These are phyloP conservation scores for Poeciliopsis prolifica DNA, from an alignment of 2,113 vertebrate species.

Conservation along the genomic window DNA sequence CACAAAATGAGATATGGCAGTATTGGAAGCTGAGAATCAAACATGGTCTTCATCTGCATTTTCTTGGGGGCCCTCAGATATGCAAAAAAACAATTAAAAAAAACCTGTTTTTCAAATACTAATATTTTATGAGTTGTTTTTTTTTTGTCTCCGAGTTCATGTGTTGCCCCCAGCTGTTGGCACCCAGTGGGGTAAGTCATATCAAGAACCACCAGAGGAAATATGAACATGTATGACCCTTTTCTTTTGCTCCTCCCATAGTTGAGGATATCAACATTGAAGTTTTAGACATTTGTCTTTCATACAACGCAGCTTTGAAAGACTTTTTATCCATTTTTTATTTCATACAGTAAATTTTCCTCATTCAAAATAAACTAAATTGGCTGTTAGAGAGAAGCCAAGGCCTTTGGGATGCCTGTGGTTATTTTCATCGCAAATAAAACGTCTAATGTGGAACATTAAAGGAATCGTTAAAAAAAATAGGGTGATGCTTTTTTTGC, in stretches of 20 bases:
- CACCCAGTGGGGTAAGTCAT: not conserved
- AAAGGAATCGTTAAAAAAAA: conserved; percentile 15
- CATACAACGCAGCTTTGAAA: conserved; percentile 2
- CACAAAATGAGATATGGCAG: no score
- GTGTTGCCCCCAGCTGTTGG: not conserved
- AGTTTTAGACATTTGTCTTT: not conserved
- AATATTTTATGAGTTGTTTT: no score
- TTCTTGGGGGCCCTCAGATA: no score
- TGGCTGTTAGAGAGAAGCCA: not conserved
- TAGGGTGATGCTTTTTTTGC: not conserved
- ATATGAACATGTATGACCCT: not conserved
- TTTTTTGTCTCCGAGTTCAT: not conserved
- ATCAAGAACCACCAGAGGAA: not conserved
- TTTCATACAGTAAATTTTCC: conserved; percentile 18
- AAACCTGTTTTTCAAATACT: no score
- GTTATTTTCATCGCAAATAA: conserved; percentile 51
- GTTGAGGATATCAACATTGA: not conserved
- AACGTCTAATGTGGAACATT: conserved; percentile 14
- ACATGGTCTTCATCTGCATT: no score
- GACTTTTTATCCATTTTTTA: conserved; percentile 17
- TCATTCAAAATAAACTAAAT: conserved; percentile 23
- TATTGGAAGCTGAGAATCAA: no score
- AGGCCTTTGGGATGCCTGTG: conserved; percentile 21
- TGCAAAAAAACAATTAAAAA: no score
- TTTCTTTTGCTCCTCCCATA: not conserved